Evolutionary conservation across 1,140 invertebrate genomes (phyloP), one percentile per base, ranked within the genome.

Genomic region (Drosophila mojavensis): DNA sequence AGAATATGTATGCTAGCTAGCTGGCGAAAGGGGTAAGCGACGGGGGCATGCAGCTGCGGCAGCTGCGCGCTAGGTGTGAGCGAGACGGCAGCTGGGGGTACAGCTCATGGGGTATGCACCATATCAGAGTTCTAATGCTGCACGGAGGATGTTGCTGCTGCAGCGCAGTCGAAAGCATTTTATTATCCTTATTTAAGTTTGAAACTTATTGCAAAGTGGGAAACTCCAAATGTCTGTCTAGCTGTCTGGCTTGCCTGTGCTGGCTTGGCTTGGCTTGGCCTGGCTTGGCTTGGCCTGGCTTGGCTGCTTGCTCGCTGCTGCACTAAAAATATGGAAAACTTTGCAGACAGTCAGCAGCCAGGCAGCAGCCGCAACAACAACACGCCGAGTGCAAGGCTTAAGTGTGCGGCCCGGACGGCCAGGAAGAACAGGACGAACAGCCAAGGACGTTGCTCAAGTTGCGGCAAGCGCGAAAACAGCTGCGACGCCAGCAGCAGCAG

Each of bases 181-280:
- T 90, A 90, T 91, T 89, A 90, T 91, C 88, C 86, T 91, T 90
- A 90, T 91, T 90, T 90, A 86, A 90, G 82, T 90, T 90, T 83
- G 63, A 88, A 90, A 90, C 83, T 90, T 90, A 91, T 90, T 90
- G 86, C 88, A 91, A 90, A 90, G 86, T 90, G 79, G 88, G 69
- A 90, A 90, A 90, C 86, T 90, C 73, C 58, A 75, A 86, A 78
- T 79, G 69, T 90, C 72, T 85, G 60, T 50, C 62, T 53, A 63
- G 26, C 47, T 53, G 56, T 30, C 53, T 17, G 59, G 3, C 48
- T 15, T 41, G 20, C n/a, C 6, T 41, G 17, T 17, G 17, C 17
- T 17, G 17, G 17, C 17, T 17, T 26, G 43, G 43, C 15, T 17
- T 43, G 11, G 36, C 5, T 56, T 9, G 20, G 6, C 50, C 10